A percentile compares a stretch with the other conserved stretches of the same genome.
Evolutionary conservation across 2,113 vertebrate species (phyloP).

Genomic region (Pogonocichla stellata): DNA sequence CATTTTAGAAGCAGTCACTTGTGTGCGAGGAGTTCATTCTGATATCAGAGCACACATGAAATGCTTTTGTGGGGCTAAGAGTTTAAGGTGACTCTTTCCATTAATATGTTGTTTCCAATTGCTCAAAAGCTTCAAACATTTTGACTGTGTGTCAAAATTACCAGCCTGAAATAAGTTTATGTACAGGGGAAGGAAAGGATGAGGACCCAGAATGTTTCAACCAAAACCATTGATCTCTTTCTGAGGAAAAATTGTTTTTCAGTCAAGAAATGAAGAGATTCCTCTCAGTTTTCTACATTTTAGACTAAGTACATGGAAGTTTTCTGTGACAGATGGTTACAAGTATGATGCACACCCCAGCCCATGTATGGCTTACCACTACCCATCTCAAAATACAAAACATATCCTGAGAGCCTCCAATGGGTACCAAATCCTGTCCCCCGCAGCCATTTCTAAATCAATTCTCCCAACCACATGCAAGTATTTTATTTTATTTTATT

Average conservation of each 20-base stretch:
- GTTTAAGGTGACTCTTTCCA: background rate
- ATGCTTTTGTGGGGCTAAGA: background rate
- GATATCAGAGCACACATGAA: background rate
- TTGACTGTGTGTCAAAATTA: background rate
- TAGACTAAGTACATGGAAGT: background rate
- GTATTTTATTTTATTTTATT: background rate
- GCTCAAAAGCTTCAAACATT: background rate
- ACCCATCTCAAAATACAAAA: background rate
- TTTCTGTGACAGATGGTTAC: background rate
- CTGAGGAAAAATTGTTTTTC: background rate
- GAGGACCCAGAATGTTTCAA: background rate
- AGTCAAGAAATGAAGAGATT: background rate
- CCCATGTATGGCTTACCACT: background rate
- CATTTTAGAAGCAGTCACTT: background rate
- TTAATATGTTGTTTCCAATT: background rate
- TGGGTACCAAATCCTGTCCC: background rate
- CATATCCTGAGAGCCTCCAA: background rate
- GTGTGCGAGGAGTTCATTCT: background rate
- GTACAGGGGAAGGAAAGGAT: background rate
- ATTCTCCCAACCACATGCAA: accelerated
- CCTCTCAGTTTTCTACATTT: background rate
- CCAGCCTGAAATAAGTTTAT: background rate
- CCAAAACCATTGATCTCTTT: background rate
- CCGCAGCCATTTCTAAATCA: background rate
- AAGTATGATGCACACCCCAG: background rate